These are phyloP conservation scores for Geopemphigus sp. DNA, from an alignment of 1,140 invertebrate species.

Conservation along the genomic window DNA sequence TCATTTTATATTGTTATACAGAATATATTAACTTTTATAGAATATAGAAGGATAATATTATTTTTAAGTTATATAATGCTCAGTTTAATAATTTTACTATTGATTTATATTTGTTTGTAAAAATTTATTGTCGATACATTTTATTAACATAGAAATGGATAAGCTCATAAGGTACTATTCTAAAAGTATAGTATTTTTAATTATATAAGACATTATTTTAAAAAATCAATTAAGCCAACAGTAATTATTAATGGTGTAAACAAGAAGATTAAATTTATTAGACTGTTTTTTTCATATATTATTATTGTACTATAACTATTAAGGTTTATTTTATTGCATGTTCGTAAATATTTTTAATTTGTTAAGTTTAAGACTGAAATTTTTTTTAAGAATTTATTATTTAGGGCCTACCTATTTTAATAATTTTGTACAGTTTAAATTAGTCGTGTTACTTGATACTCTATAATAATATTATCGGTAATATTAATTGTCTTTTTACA, in stretches of 20 bases:
- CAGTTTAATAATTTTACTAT: slow-evolving; percentile 19
- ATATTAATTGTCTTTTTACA: slow-evolving; percentile 33
- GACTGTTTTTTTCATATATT: slow-evolving; percentile 16
- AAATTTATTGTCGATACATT: not conserved
- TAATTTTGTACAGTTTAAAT: slow-evolving; percentile 29
- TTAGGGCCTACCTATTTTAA: slow-evolving; percentile 47
- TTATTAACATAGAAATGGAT: not conserved
- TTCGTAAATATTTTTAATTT: slow-evolving; percentile 26
- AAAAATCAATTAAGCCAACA: slow-evolving; percentile 7
- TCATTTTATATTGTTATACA: not conserved
- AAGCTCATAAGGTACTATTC: slow-evolving; percentile 1
- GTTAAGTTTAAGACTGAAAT: slow-evolving; percentile 49
- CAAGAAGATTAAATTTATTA: slow-evolving; percentile 3
- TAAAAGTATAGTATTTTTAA: not conserved
- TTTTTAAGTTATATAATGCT: slow-evolving; percentile 25
- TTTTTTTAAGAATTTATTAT: slow-evolving; percentile 23
- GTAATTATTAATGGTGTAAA: slow-evolving; percentile 7
- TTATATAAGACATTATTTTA: not conserved
- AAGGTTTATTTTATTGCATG: slow-evolving; percentile 5
- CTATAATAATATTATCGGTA: slow-evolving; percentile 10
- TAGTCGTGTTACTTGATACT: slow-evolving; percentile 26
- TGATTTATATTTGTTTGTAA: slow-evolving; percentile 6
- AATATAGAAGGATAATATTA: not conserved
- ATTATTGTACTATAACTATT: not conserved
- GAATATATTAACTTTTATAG: not conserved